A percentile compares a stretch with the other conserved stretches of the same genome.
phyloP scores from a whole-genome alignment of 1,140 invertebrate species.

The Acromyrmex echinatior region DNA sequence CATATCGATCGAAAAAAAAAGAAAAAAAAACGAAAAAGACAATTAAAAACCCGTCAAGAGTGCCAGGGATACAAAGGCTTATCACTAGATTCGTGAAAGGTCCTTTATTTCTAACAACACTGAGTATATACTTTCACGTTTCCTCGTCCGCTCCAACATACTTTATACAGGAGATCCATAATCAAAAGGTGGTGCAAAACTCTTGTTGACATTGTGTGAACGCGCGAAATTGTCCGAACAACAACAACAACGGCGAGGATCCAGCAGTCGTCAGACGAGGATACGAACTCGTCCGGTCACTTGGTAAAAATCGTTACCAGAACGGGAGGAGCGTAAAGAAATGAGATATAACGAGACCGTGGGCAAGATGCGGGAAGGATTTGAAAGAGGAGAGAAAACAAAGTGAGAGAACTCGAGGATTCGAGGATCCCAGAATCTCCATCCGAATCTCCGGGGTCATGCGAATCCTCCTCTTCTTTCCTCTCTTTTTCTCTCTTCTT shows the following conservation, averaged over 20 bases:
- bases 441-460: not conserved
- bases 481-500: not conserved
- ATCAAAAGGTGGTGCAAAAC: conserved; percentile 60
- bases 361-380: not conserved
- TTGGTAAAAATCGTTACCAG: conserved; percentile 41
- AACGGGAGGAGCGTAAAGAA: conserved; percentile 33
- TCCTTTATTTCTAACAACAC: conserved; percentile 44
- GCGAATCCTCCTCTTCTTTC: conserved; percentile 10
- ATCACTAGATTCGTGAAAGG: conserved; percentile 43
- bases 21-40: not conserved
- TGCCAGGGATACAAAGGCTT: conserved; percentile 35
- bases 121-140: conserved; percentile 55
- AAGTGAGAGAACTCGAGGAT: not conserved
- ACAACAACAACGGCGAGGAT: conserved; percentile 50
- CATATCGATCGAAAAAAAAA: not conserved
- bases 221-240: conserved; percentile 47
- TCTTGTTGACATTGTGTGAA: conserved; percentile 26
- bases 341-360: not conserved
- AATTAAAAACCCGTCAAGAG: not conserved
- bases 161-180: conserved; percentile 60
- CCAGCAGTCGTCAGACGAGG: not conserved
- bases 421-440: not conserved
- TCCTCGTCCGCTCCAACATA: conserved; percentile 53
- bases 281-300: conserved; percentile 43
- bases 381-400: not conserved